Percentiles rank a stretch among this genome's conserved stretches.
These are phyloP conservation scores for Leptinotarsa defecta DNA, from an alignment of 1,140 invertebrate species.

Conservation along the genomic window DNA sequence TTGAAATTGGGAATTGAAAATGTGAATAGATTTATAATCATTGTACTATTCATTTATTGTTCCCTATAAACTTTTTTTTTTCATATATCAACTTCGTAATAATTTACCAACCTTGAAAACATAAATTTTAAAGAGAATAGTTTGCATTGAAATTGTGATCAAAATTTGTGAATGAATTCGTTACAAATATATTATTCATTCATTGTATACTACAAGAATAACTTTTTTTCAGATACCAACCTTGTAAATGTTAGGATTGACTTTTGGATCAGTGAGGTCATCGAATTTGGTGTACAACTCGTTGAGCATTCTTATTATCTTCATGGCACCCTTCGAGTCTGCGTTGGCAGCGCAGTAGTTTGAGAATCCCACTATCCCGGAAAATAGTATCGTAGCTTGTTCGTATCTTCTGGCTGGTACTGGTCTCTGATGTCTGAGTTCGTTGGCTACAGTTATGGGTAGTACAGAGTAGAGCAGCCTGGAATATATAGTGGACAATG, in stretches of 20 bases:
- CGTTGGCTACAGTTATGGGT: constrained; percentile 90
- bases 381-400: constrained; percentile 89
- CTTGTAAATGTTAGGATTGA: constrained; percentile 94
- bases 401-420: constrained; percentile 86
- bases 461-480: constrained; percentile 88
- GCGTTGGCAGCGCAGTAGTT: constrained; percentile 83
- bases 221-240: constrained; percentile 58
- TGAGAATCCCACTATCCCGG: constrained; percentile 91
- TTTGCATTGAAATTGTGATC: too few species aligned
- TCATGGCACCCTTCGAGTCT: constrained; percentile 87
- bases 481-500: constrained; percentile 1
- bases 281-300: constrained; percentile 90
- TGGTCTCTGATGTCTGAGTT: constrained; percentile 86
- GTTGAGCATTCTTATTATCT: constrained; percentile 90
- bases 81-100: too few species aligned
- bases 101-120: too few species aligned
- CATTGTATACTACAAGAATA: too few species aligned
- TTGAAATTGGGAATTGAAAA: too few species aligned
- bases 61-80: too few species aligned
- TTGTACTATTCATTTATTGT: too few species aligned
- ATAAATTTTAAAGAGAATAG: too few species aligned
- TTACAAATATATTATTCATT: too few species aligned
- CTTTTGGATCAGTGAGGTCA: constrained; percentile 86
- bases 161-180: too few species aligned
- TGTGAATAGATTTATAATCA: too few species aligned